Evolutionary conservation across 2,113 vertebrate genomes (phyloP), one percentile per base, ranked within the genome.

Genomic region (Aspiorhynchus laticeps): DNA sequence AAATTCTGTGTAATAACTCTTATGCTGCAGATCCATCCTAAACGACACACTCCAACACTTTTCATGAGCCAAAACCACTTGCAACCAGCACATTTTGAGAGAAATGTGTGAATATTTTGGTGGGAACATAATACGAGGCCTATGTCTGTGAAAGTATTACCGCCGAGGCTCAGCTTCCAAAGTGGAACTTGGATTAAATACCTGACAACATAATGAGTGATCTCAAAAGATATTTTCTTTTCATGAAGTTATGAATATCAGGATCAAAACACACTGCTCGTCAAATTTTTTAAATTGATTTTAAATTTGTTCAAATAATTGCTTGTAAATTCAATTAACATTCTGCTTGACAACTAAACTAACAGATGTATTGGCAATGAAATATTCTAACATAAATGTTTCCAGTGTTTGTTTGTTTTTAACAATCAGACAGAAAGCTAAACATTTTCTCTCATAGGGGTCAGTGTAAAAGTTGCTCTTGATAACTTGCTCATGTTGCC

Each of bases 1-100:
- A n/a, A n/a, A 63, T 63, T 59, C 7, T 59, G 21, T 59, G 1
- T 8, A 19, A 56, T 21, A 59, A 26, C 61, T 63, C 59, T 15
- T 51, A 51, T 15, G 14, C 48, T 2, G n/a, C 59, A 63, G 61
- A 26, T 61, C 65, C 79, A 69, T 87, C 56, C 76, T 36, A 41
- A 85, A 86, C 67, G 69, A 24, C 48, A 15, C 48, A 51, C 41
- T 87, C 21, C 56, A 19, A 63, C 38, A 46, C 38, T 11, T n/a
- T 24, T 38, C 36, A 33, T 15, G 14, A 28, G 84, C 81, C 87
- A 87, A 89, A 89, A 33, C 48, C 88, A 86, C 83, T 88, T 21
- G 41, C 73, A 90, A 85, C 77, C n/a, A 14, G n/a, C n/a, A 26
- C 5, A 63, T 28, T 63, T 63, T 63, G 71, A 85, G n/a, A 83